These are phyloP conservation scores for Acestrorhynchus altus DNA, from an alignment of 2,797 vertebrate genomes.

Conservation along the genomic window DNA sequence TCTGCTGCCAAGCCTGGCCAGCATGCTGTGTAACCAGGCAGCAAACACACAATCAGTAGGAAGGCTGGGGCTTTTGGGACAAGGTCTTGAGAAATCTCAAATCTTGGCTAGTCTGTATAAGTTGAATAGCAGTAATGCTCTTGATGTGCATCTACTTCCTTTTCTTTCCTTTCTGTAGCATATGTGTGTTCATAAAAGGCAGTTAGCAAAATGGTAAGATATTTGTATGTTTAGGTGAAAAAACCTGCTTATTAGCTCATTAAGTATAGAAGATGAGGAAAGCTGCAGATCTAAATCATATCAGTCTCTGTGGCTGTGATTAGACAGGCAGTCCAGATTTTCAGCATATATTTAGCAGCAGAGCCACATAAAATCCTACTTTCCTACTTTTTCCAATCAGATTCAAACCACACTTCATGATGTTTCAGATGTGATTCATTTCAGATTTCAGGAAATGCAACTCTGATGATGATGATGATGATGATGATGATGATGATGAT, in stretches of 20 bases:
- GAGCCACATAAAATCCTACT: no score
- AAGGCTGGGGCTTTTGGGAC: slow-evolving; percentile 25
- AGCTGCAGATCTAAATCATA: neutral
- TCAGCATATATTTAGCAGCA: no score
- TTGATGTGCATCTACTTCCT: neutral
- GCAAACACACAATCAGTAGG: slow-evolving; percentile 24
- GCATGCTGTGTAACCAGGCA: slow-evolving; percentile 28
- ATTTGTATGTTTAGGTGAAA: no score
- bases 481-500: no score
- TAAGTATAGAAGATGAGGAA: neutral
- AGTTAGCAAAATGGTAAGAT: no score
- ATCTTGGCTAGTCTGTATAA: slow-evolving; percentile 22
- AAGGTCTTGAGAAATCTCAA: slow-evolving; percentile 23
- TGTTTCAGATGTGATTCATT: no score
- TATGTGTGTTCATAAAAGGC: neutral
- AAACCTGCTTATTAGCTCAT: neutral
- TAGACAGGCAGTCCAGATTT: no score
- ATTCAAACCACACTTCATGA: no score
- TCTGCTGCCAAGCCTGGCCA: slow-evolving; percentile 11
- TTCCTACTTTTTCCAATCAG: no score
- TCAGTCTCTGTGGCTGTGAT: no score
- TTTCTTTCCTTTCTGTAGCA: neutral
- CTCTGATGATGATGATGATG: no score
- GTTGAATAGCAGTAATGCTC: neutral
- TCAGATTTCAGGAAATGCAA: no score